Base-by-base conservation (phyloP, 1,140 invertebrate genomes). In the Lysiphlebus fabarum region DNA sequence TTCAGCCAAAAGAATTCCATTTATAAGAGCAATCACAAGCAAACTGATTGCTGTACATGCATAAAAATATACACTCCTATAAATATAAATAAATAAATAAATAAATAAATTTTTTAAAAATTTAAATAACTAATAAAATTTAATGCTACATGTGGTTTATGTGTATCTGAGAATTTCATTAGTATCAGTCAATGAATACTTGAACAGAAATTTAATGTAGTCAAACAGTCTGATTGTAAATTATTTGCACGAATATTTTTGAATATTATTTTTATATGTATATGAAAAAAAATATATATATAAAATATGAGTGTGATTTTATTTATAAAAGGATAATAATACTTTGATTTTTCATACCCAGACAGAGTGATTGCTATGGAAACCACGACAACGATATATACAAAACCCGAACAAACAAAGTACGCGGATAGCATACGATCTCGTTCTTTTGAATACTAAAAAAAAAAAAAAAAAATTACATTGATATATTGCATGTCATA, bases 361-460 rank as follows among this genome's bases (percentile, higher is more conserved):
- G 81, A 89, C 86, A 84, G 75, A 58, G 86, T 84, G 67, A 90
- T 87, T 37, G 89, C 84, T 26, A 88, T 76, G 10, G 88, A 84
- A 14, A 84, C 65, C 26, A 85, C 77, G 41, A 91, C 82, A 36
- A 85, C 82, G 26, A 85, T 64, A 63, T 86, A 87, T 58, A 93
- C 84, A 45, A 90, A 77, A 14, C 90, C 77, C n/a, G 90, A 88
- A 79, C 90, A 93, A 38, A 89, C 81, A 74, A 93, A 92, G 70
- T 95, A 93, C 4, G 89, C 84, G 44, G 85, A 86, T 57, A 93
- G 82, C 91, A 93, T 93, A 62, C 86, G 82, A 77, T 95, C 92
- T 50, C 87, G 84, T 70, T 91, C 89, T 62, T 83, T 83, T 38
- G 83, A 83, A 71, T 90, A 92, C 89, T 91, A 79, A 61, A 85